phyloP scores from a whole-genome alignment of 1,140 invertebrate genomes.

The Thaumetopoea pityocampa region DNA sequence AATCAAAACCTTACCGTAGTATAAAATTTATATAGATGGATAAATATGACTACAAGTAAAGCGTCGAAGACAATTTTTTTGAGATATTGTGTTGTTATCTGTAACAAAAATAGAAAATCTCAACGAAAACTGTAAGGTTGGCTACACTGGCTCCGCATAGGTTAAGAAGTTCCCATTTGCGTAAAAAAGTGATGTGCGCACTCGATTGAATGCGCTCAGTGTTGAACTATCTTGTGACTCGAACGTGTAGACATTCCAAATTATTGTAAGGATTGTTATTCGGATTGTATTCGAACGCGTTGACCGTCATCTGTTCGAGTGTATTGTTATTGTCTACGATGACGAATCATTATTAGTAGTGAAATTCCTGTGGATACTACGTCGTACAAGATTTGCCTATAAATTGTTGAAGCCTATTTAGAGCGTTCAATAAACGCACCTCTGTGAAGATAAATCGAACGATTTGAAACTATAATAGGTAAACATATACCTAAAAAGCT shows the following conservation, averaged over 20 bases:
- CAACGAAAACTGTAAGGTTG: no score
- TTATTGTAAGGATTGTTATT: slow-evolving; percentile 24
- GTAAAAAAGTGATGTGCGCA: no score
- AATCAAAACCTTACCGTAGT: no score
- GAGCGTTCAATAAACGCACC: slow-evolving; percentile 4
- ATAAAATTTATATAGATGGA: no score
- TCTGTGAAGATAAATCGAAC: slow-evolving; percentile 5
- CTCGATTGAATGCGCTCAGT: no score
- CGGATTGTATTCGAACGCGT: slow-evolving; percentile 24
- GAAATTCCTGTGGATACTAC: slow-evolving; percentile 13
- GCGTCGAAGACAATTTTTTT: no score
- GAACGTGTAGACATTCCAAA: slow-evolving; percentile 34
- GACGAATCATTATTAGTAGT: slow-evolving; percentile 9
- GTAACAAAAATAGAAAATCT: no score
- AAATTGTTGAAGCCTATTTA: slow-evolving; percentile 23
- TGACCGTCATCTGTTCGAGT: slow-evolving; percentile 20
- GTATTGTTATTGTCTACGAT: slow-evolving; percentile 23
- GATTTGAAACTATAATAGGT: slow-evolving; percentile 15
- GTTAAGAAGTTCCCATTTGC: no score
- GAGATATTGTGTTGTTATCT: no score
- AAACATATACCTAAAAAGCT: no score
- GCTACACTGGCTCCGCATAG: no score
- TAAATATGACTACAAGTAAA: no score
- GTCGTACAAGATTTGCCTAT: slow-evolving; percentile 24
- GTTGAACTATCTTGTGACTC: not conserved